Base-by-base conservation (phyloP, 2,113 vertebrate species). In the Gymnorhina tibicen region DNA sequence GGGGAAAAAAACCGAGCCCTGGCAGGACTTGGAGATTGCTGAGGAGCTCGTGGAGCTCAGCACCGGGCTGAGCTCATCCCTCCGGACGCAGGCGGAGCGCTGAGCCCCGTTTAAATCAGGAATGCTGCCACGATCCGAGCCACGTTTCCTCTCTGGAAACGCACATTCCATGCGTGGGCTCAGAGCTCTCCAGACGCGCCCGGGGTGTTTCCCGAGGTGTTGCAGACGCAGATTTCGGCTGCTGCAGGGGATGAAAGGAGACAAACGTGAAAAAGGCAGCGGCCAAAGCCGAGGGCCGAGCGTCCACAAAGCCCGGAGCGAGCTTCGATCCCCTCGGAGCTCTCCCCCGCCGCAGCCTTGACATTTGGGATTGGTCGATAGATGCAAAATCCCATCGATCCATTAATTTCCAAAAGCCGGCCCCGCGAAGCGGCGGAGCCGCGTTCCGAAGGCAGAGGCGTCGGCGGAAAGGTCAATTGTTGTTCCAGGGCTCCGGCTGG, bases 281-380 rank as follows among this genome's bases (percentile, higher is more conserved):
- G 33, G 16, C 20, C 3, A 1, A 11, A 62, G 7, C 60, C 2
- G 16, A 55, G 53, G 35, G 23, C 59, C 5, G 58, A 69, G 55
- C 5, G 3, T 4, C 82, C 47, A 2, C 39, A 23, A 13, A 16
- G 35, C 37, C 69, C 85, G 15, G 37, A n/a, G 28, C 11, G 2
- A 28, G 60, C 49, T 89, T n/a, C 69, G 59, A 44, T 74, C 90
- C 87, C 85, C 37, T 82, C 39, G 3, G 81, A 18, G 69, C 9
- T 62, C 59, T 18, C 41, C 59, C 64, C 68, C 72, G 2, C 67
- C 74, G 4, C 59, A 52, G 6, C 90, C 87, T 37, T 86, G 95
- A 77, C 96, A 96, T 97, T 97, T 93, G 20, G 5, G 73, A 41
- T 19, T 69, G 87, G 85, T 94, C 93, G 86, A 84, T 93, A 58